Percentiles rank a stretch among this genome's conserved stretches.
phyloP scores from a whole-genome alignment of 2,888 invertebrate genomes.

The Caenorhabditis panamensis region DNA sequence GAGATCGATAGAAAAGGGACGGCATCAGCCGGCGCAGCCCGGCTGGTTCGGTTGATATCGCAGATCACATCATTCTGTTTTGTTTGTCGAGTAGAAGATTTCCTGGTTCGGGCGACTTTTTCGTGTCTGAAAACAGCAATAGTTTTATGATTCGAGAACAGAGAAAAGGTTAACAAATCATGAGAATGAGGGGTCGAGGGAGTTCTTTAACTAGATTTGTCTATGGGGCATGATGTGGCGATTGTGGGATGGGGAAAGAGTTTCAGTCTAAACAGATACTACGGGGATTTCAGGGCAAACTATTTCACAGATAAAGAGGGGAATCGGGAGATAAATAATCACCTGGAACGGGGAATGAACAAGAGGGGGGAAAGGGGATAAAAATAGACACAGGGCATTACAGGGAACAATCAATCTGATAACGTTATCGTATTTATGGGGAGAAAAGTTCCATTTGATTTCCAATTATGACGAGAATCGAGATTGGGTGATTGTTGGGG shows the following conservation, averaged over 20 bases:
- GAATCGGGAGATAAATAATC: neutral
- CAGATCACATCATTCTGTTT: neutral
- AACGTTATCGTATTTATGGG: slow-evolving; percentile 26
- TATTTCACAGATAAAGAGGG: slow-evolving; percentile 37
- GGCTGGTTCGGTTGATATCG: neutral
- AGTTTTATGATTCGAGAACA: neutral
- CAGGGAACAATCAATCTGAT: slow-evolving; percentile 27
- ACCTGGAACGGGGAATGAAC: neutral
- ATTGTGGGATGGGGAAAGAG: slow-evolving; percentile 2
- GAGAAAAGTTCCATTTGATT: slow-evolving; percentile 17
- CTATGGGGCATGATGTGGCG: slow-evolving; percentile 30
- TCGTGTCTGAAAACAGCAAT: neutral
- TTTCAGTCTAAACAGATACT: slow-evolving; percentile 3
- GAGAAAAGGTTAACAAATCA: slow-evolving; percentile 24
- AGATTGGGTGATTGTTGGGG: too few relatives aligned
- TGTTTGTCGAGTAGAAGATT: slow-evolving; percentile 20
- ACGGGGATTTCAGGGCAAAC: slow-evolving; percentile 7
- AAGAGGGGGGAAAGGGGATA: slow-evolving; percentile 1
- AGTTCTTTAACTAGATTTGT: slow-evolving; percentile 22
- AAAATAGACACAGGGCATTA: neutral
- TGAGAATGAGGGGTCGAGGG: neutral
- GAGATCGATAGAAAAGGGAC: too few relatives aligned
- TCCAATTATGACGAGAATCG: slow-evolving; percentile 46
- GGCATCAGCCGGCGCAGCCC: too few relatives aligned
- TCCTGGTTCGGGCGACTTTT: too few relatives aligned